These are phyloP conservation scores for Noctua janthina DNA, from an alignment of 2,888 invertebrate genomes.

Conservation along the genomic window DNA sequence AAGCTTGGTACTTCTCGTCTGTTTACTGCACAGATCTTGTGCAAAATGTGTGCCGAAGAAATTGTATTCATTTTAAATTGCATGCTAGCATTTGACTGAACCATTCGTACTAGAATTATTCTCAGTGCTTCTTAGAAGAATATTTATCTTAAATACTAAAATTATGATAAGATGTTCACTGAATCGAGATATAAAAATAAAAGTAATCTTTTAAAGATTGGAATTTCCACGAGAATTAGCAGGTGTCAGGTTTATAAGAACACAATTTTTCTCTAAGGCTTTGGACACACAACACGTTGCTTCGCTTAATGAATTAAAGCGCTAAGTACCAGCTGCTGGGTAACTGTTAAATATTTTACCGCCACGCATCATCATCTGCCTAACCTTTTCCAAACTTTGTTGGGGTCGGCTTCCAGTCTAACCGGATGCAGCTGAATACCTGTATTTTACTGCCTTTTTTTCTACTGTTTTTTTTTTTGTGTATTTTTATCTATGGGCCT, in stretches of 20 bases:
- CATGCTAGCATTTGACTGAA: too few species aligned
- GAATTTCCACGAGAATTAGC: neutral
- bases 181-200: slow-evolving; percentile 20
- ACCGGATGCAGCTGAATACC: neutral
- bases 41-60: too few species aligned
- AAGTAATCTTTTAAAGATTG: slow-evolving; percentile 8
- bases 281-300: neutral
- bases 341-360: neutral
- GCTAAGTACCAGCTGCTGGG: neutral
- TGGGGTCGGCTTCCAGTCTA: neutral
- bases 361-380: neutral
- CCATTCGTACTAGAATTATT: neutral
- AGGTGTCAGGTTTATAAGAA: neutral
- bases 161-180: neutral
- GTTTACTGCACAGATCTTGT: too few species aligned
- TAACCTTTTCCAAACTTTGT: neutral
- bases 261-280: neutral
- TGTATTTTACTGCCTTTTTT: neutral
- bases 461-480: too few species aligned
- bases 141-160: neutral
- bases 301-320: neutral
- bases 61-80: too few species aligned
- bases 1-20: too few species aligned
- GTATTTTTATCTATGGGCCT: too few species aligned
- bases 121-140: neutral